These are phyloP conservation scores for Campoplex nolae DNA, from an alignment of 2,888 invertebrate genomes.

Conservation along the genomic window DNA sequence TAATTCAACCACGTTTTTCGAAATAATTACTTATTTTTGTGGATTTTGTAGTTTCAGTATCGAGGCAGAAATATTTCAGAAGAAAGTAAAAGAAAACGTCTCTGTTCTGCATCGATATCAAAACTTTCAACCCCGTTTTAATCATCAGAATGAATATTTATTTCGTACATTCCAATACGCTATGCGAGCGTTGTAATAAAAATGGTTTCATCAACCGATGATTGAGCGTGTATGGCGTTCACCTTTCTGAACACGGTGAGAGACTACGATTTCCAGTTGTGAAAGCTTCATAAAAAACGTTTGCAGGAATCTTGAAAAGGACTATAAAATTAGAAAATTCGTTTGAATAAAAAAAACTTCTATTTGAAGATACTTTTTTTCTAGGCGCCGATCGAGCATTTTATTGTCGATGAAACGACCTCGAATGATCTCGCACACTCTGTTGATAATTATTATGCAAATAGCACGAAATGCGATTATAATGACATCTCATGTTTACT, in stretches of 20 bases:
- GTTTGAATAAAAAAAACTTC: neutral
- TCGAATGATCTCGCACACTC: constrained; percentile 53
- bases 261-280: neutral
- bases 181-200: constrained; percentile 12
- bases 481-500: neutral
- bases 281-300: neutral
- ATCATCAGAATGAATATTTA: neutral
- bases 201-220: neutral
- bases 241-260: constrained; percentile 18
- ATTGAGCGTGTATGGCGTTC: constrained; percentile 13
- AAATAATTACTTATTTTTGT: neutral
- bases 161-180: neutral
- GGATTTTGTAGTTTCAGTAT: too few species aligned
- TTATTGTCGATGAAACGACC: constrained; percentile 26
- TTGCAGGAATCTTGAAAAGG: neutral
- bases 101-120: too few species aligned
- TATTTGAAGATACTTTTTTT: neutral
- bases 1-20: neutral
- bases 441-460: constrained; percentile 59
- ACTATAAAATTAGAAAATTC: neutral
- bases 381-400: neutral
- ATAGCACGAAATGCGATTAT: constrained; percentile 28
- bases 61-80: neutral
- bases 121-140: neutral
- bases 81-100: too few species aligned